Evolutionary conservation across 2,113 vertebrate species (phyloP).

Genomic region (Diphyllodes magnificus): DNA sequence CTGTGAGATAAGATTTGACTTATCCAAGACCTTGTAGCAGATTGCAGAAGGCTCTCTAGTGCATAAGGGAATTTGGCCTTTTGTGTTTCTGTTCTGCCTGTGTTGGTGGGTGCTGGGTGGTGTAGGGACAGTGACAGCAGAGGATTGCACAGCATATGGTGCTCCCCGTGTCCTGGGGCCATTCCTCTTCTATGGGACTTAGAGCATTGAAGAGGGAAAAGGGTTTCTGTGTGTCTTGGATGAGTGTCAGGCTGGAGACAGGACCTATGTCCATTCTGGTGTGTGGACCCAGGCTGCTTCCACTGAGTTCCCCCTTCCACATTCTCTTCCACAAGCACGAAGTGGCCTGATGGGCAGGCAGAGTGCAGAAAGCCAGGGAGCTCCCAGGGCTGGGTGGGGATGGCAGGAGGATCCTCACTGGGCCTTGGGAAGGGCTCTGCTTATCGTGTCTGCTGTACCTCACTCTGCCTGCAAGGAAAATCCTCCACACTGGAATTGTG

Average conservation of each 20-base stretch:
- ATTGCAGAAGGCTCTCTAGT: background rate
- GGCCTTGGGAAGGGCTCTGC: background rate
- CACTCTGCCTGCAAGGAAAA: background rate
- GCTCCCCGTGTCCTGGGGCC: background rate
- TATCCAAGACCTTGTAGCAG: background rate
- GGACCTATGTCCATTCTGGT: background rate
- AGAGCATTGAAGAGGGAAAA: background rate
- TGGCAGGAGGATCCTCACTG: background rate
- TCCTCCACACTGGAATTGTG: rapidly evolving
- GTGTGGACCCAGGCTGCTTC: background rate
- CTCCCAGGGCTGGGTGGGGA: background rate
- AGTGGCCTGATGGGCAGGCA: background rate
- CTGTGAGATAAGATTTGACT: background rate
- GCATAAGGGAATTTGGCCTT: background rate
- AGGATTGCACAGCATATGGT: background rate
- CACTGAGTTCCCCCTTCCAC: rapidly evolving
- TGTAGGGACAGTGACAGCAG: background rate
- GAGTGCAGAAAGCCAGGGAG: background rate
- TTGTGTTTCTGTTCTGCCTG: background rate
- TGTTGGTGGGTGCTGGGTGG: background rate
- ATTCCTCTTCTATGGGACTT: background rate
- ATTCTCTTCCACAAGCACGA: rapidly evolving
- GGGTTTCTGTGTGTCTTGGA: background rate
- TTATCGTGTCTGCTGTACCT: background rate
- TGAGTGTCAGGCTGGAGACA: background rate